phyloP scores from a whole-genome alignment of 2,888 invertebrate genomes.

The Doris montereyensis region DNA sequence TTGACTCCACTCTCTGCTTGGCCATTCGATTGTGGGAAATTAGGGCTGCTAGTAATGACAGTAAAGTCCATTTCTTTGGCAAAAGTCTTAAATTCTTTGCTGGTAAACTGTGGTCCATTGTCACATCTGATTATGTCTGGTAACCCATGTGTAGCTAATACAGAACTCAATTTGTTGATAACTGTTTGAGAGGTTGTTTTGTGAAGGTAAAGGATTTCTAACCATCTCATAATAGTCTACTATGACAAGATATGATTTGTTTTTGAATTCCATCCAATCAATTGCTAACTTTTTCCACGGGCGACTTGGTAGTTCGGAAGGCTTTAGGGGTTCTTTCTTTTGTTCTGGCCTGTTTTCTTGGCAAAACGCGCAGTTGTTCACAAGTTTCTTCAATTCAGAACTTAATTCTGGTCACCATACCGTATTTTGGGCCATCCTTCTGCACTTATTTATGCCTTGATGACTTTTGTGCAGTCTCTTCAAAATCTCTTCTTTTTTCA shows the following conservation, averaged over 20 bases:
- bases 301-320: background rate
- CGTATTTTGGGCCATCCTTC: background rate
- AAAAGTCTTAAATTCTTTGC: slow-evolving; percentile 1
- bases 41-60: slow-evolving; percentile 6
- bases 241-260: background rate
- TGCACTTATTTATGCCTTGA: slow-evolving; percentile 23
- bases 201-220: background rate
- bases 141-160: no score
- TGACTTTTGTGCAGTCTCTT: slow-evolving; percentile 10
- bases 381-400: slow-evolving; percentile 9
- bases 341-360: background rate
- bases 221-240: no score
- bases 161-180: no score
- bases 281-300: background rate
- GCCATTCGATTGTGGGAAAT: slow-evolving; percentile 20
- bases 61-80: slow-evolving; percentile 14
- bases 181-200: background rate
- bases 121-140: no score
- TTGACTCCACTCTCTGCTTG: slow-evolving; percentile 24
- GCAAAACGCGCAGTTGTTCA: slow-evolving; percentile 2
- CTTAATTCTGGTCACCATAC: slow-evolving; percentile 20
- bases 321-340: slow-evolving; percentile 13
- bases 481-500: slow-evolving; percentile 16
- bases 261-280: slow-evolving; percentile 17
- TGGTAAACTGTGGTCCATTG: slow-evolving; percentile 20